Base-by-base conservation (phyloP, 1,140 invertebrate genomes). In the Zophobas atratus region DNA sequence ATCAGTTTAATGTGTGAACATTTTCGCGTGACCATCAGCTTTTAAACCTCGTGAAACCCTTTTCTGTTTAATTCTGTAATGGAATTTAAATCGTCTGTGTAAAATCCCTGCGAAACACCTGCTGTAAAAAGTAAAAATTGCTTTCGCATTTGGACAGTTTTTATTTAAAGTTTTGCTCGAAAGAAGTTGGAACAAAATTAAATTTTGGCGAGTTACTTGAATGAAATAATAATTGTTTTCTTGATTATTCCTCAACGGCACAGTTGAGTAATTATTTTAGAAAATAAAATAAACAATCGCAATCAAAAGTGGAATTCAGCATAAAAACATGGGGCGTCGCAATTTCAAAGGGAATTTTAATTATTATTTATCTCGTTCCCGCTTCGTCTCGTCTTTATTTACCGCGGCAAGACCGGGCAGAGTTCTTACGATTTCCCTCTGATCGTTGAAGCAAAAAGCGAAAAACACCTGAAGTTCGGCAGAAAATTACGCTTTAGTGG, bases 261-360 rank as follows among this genome's bases (percentile, higher is more conserved):
- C 39, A 33, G 60, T 32, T 2, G 38, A n/a, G n/a, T 67, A 67
- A 67, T 67, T 67, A 67, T n/a, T 67, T 41, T 67, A 43, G 38
- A 67, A 67, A 67, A 67, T 67, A 46, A 67, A 43, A 67, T 67
- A 67, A 67, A 67, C 60, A 67, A 57, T 53, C 49, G 20, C 49
- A 53, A 60, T 46, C 60, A 67, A 67, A 67, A 67, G 38, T 67
- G 60, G 60, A 67, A 67, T 67, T 67, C 60, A 32, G 60, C 8
- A 20, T 63, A 43, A 67, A 67, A 67, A 67, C 60, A 38, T 32
- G n/a, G 39, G 39, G n/a, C 8, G 60, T 67, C 60, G 38, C 60
- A 1, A 35, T 63, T 63, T 63, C 57, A 67, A 32, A 67, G 60
- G 35, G 60, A 67, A 67, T 67, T 67, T 67, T 67, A 67, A 67